Evolutionary conservation across 1,140 invertebrate species (phyloP).

Genomic region (Macrotrachela quadricornifera): DNA sequence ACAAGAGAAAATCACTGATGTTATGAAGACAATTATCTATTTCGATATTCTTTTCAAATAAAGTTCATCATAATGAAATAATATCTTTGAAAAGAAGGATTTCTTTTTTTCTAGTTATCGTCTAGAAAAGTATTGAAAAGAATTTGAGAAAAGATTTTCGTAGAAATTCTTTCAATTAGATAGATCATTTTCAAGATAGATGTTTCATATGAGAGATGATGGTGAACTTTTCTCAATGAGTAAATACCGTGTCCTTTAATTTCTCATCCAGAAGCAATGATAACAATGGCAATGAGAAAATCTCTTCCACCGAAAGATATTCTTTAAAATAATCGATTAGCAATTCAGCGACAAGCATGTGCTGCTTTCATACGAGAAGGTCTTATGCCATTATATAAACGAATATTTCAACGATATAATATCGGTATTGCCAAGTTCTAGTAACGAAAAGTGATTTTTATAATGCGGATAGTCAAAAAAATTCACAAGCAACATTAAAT

Average conservation of each 20-base stretch:
- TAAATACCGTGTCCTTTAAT: conserved; percentile 97
- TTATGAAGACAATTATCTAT: too few relatives aligned
- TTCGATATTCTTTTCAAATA: too few relatives aligned
- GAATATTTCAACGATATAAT: conserved; percentile 96
- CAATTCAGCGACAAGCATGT: conserved; percentile 44
- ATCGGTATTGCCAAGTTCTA: conserved; percentile 91
- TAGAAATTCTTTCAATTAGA: too few relatives aligned
- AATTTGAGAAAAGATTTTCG: too few relatives aligned
- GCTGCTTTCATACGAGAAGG: conserved; percentile 92
- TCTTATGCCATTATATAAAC: conserved; percentile 92
- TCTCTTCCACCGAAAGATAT: conserved; percentile 38
- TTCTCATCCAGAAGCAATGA: conserved; percentile 77
- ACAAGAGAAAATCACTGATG: too few relatives aligned
- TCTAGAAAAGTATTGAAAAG: too few relatives aligned
- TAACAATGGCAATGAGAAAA: conserved; percentile 88
- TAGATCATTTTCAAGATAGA: too few relatives aligned
- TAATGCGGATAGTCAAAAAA: conserved; percentile 74
- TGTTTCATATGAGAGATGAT: too few relatives aligned
- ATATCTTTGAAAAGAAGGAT: too few relatives aligned
- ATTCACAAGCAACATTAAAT: conserved; percentile 70
- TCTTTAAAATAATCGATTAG: conserved; percentile 6
- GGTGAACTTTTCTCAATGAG: too few relatives aligned
- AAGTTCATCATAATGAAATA: too few relatives aligned
- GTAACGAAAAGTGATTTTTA: conserved; percentile 93
- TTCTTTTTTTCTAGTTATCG: too few relatives aligned